Conservation (phyloP, 2,113 vertebrate genomes). For the Chaenogobius annularis region DNA sequence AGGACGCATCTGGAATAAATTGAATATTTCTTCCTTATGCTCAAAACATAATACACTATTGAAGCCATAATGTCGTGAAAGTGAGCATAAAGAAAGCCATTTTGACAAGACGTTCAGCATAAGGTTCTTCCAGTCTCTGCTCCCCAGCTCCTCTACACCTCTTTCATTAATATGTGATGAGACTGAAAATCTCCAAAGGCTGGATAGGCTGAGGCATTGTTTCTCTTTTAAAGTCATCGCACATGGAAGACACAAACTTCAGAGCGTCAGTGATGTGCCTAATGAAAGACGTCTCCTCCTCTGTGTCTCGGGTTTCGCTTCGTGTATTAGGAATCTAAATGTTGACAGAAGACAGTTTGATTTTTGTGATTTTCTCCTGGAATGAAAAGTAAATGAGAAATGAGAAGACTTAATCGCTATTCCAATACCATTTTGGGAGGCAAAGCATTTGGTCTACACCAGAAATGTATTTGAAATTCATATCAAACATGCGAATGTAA, state of each 20-base stretch:
- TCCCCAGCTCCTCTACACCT: constrained; percentile 53
- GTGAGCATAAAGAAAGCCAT: constrained; percentile 24
- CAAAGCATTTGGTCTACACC: constrained; percentile 47
- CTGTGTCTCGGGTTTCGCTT: constrained; percentile 57
- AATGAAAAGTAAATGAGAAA: constrained; percentile 61
- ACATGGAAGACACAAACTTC: constrained; percentile 76
- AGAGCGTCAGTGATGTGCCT: constrained; percentile 72
- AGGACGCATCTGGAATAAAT: constrained; percentile 16
- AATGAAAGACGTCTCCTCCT: constrained; percentile 74
- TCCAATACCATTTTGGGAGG: constrained; percentile 58
- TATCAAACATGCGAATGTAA: constrained; percentile 61
- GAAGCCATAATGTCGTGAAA: constrained; percentile 19
- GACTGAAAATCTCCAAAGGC: constrained; percentile 73
- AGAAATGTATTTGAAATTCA: constrained; percentile 61
- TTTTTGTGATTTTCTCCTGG: constrained; percentile 74
- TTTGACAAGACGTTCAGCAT: constrained; percentile 19
- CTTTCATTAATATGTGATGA: constrained; percentile 76
- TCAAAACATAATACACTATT: neutral
- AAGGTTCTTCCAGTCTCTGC: constrained; percentile 50
- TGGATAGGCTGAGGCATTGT: constrained; percentile 71
- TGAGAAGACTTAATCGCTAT: constrained; percentile 56
- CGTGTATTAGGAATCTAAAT: constrained; percentile 75
- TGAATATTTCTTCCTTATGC: constrained; percentile 5
- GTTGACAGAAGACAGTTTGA: constrained; percentile 75
- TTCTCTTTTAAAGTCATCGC: constrained; percentile 74